phyloP scores from a whole-genome alignment of 2,113 vertebrate species.

The Eleginops maclovinus region DNA sequence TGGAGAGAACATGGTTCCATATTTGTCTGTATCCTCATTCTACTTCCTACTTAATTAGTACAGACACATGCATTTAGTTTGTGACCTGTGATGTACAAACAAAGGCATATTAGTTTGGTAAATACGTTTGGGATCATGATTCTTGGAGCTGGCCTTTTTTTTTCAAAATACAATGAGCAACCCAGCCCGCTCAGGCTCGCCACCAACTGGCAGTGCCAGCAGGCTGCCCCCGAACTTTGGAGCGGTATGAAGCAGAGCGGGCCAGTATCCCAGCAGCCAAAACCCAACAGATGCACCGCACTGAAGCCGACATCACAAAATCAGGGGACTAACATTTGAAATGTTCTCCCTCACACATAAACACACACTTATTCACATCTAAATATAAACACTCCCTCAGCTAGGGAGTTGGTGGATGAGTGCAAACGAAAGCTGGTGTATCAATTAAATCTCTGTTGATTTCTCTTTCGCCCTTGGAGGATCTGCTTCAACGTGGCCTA shows the following conservation, averaged over 20 bases:
- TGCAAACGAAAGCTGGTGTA: conserved; percentile 51
- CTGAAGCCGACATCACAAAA: conserved; percentile 65
- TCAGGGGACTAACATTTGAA: conserved; percentile 55
- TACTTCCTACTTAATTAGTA: conserved; percentile 8
- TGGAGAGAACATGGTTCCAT: conserved; percentile 29
- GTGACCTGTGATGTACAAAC: conserved; percentile 12
- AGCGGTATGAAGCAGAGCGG: conserved; percentile 45
- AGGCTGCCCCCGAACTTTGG: conserved; percentile 63
- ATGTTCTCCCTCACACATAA: conserved; percentile 53
- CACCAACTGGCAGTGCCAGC: conserved; percentile 58
- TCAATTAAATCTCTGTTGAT: conserved; percentile 55
- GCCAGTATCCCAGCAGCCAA: conserved; percentile 60
- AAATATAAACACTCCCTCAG: conserved; percentile 63
- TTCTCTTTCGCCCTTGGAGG: conserved; percentile 44
- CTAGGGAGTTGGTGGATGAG: conserved; percentile 39
- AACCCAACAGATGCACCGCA: conserved; percentile 65
- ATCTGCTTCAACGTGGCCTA: conserved; percentile 17
- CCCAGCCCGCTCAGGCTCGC: conserved; percentile 41
- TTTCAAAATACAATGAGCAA: conserved; percentile 32
- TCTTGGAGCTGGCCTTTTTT: conserved; percentile 21
- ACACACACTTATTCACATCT: conserved; percentile 48
- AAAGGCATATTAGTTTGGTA: conserved; percentile 35
- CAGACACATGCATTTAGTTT: neutral
- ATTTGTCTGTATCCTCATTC: conserved; percentile 27
- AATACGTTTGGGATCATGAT: conserved; percentile 33